phyloP scores from a whole-genome alignment of 2,113 vertebrate species.

The Pantherophis guttatus region DNA sequence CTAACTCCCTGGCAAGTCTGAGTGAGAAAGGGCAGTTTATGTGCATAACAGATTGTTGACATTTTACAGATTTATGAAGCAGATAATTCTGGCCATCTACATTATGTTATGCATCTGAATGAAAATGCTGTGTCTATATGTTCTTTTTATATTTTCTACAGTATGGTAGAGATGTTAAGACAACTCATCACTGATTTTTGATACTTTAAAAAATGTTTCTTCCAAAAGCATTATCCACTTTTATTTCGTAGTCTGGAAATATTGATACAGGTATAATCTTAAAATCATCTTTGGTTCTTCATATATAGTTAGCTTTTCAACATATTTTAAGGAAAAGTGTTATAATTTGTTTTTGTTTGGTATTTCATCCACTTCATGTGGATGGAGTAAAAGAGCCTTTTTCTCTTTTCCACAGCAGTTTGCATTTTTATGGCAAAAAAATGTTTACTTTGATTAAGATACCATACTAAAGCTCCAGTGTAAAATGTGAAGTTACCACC shows the following conservation, averaged over 20 bases:
- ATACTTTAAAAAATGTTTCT: conserved; percentile 33
- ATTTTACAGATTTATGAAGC: conserved; percentile 35
- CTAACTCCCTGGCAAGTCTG: conserved; percentile 10
- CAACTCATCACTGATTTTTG: conserved; percentile 23
- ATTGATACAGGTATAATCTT: not conserved
- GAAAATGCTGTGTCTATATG: conserved; percentile 25
- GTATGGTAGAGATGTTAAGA: not conserved
- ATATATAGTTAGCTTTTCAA: not conserved
- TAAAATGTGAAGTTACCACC: not conserved
- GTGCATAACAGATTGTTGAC: conserved; percentile 31
- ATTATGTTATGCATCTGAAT: conserved; percentile 30
- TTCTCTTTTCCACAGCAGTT: not conserved
- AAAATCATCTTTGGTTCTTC: not conserved
- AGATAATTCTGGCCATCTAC: conserved; percentile 34
- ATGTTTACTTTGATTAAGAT: conserved; percentile 7
- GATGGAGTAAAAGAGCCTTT: too few relatives aligned
- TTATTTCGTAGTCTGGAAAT: not conserved
- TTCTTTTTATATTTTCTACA: conserved; percentile 20
- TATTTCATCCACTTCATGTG: not conserved
- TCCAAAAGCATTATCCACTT: not conserved
- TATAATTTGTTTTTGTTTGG: not conserved
- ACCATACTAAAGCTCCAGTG: not conserved
- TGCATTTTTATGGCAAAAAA: not conserved
- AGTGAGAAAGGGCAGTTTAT: conserved; percentile 21
- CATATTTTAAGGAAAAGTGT: not conserved